Evolutionary conservation across 2,113 vertebrate genomes (phyloP).

Genomic region (Nothocercus nigrocapillus): DNA sequence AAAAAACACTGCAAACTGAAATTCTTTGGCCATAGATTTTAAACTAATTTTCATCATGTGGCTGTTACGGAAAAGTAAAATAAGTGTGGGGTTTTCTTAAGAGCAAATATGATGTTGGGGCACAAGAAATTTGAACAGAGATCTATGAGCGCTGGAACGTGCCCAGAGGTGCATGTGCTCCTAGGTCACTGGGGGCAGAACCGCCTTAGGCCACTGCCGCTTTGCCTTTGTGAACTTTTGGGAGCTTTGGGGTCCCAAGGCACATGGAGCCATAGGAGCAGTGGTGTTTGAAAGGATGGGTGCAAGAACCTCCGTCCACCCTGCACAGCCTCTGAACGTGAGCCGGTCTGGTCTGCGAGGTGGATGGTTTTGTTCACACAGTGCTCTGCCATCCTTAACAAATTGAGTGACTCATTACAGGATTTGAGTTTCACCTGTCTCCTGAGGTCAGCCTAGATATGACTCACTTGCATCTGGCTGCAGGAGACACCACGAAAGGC

Average conservation of each 20-base stretch:
- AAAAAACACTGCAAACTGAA: not conserved
- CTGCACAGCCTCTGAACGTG: not conserved
- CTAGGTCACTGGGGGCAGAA: not conserved
- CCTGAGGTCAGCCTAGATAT: not conserved
- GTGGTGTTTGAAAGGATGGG: not conserved
- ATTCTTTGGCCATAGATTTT: not conserved
- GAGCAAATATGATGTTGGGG: not conserved
- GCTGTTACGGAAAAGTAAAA: not conserved
- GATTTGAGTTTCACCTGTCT: not conserved
- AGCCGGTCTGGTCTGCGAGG: not conserved
- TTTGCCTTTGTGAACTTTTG: not conserved
- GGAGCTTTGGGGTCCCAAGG: not conserved
- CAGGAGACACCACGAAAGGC: not conserved
- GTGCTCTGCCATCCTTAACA: not conserved
- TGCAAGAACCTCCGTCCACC: not conserved
- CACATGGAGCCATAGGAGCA: not conserved
- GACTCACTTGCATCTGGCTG: not conserved
- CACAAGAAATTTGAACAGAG: not conserved
- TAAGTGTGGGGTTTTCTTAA: not conserved
- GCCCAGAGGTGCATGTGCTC: not conserved
- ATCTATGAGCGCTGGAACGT: not conserved
- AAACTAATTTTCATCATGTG: not conserved
- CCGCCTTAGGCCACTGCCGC: fast-evolving
- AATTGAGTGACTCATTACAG: not conserved
- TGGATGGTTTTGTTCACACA: not conserved